Evolutionary conservation across 2,888 invertebrate species (phyloP).

Genomic region (Cosmorhoe ocellata): DNA sequence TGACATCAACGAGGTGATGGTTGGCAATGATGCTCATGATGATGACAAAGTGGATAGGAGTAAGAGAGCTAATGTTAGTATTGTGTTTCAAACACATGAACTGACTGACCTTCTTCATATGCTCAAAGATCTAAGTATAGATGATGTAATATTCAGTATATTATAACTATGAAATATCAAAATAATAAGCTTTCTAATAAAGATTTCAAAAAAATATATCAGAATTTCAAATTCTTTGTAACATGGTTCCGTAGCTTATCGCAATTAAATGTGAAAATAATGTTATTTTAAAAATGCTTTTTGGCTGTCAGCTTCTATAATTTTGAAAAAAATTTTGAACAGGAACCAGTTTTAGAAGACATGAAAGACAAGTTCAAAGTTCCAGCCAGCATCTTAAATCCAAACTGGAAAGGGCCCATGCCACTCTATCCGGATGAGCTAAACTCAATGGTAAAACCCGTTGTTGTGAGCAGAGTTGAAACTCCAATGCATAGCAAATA

Average conservation of each 20-base stretch:
- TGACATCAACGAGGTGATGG: constrained; percentile 53
- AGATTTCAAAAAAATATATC: no score
- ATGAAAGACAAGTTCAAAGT: background rate
- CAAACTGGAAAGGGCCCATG: constrained; percentile 66
- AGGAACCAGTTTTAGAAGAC: background rate
- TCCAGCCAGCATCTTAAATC: constrained; percentile 44
- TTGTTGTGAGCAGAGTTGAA: constrained; percentile 7
- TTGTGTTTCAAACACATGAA: background rate
- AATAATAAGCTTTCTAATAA: no score
- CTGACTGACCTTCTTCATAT: no score
- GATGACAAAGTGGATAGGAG: constrained; percentile 49
- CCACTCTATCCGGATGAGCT: constrained; percentile 66
- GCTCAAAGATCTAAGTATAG: no score
- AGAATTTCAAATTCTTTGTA: no score
- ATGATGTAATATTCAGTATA: no score
- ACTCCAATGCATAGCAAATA: constrained; percentile 23
- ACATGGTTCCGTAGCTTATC: no score
- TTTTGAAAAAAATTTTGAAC: no score
- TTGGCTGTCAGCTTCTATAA: no score
- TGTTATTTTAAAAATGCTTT: no score
- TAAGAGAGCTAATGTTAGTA: constrained; percentile 40
- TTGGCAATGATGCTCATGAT: constrained; percentile 44
- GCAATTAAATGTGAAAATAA: no score
- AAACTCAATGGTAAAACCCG: constrained; percentile 48
- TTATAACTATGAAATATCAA: no score